Evolutionary conservation across 2,113 vertebrate species (phyloP).

Genomic region (Gymnocephalus cernua): DNA sequence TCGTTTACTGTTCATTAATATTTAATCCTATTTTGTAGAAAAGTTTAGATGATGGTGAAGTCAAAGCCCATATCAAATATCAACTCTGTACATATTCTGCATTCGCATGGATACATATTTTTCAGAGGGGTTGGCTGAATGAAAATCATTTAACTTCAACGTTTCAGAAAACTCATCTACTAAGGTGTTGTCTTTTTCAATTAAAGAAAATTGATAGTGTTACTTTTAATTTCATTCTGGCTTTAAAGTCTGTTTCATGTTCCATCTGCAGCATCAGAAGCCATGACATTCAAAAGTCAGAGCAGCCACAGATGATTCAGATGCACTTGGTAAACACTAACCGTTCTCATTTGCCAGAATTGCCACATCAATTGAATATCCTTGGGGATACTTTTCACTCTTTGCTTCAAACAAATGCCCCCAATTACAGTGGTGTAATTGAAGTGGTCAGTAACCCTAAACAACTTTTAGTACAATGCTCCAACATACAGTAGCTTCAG

Average conservation of each 20-base stretch:
- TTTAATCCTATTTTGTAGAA: too few species aligned
- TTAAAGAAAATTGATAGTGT: background rate
- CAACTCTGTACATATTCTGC: background rate
- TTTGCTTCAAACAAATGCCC: conserved; percentile 9
- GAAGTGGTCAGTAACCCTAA: background rate
- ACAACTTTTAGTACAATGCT: background rate
- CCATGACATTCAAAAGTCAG: background rate
- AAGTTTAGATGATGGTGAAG: background rate
- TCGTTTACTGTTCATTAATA: background rate
- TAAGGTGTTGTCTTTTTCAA: background rate
- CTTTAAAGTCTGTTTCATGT: background rate
- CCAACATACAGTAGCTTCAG: background rate
- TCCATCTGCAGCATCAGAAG: background rate
- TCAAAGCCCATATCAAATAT: background rate
- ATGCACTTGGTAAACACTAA: background rate
- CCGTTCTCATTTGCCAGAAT: too few species aligned
- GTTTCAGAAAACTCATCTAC: background rate
- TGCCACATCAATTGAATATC: background rate
- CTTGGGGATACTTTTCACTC: background rate
- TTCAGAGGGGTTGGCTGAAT: background rate
- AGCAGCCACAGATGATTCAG: background rate
- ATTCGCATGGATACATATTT: background rate
- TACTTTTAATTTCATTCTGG: background rate
- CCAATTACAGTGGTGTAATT: background rate
- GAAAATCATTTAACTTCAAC: background rate